Percentiles rank a stretch among this genome's conserved stretches.
These are phyloP conservation scores for Euura lappo DNA, from an alignment of 1,140 invertebrate genomes.

Conservation along the genomic window DNA sequence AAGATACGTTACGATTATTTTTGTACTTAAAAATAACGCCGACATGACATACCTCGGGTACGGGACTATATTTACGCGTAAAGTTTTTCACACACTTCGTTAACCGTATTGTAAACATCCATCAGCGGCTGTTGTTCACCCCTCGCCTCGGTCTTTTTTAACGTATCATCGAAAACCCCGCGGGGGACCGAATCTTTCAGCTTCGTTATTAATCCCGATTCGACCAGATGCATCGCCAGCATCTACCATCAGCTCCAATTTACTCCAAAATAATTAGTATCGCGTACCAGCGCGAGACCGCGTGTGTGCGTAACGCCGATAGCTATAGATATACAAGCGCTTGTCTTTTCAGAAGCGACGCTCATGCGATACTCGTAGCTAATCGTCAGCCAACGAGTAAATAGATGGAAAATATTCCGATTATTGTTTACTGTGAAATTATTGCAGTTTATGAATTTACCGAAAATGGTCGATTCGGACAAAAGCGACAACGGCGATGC, in stretches of 20 bases:
- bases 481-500: slow-evolving; percentile 35
- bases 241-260: neutral
- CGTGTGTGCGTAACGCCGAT: neutral
- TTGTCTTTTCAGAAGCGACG: too few species aligned
- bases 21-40: neutral
- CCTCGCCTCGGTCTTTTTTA: neutral
- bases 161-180: too few species aligned
- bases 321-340: too few species aligned
- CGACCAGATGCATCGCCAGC: neutral
- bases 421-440: too few species aligned
- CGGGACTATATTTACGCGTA: neutral
- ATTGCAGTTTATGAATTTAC: neutral
- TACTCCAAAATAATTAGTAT: neutral
- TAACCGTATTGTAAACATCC: neutral
- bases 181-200: too few species aligned
- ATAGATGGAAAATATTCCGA: too few species aligned
- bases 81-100: neutral
- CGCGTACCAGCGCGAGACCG: neutral
- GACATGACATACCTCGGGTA: too few species aligned
- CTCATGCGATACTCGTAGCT: too few species aligned
- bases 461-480: slow-evolving; percentile 47
- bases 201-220: neutral
- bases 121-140: neutral
- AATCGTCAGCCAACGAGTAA: too few species aligned
- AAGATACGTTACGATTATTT: neutral